Evolutionary conservation across 2,113 vertebrate genomes (phyloP).

Genomic region (Xyliphius kryptos): DNA sequence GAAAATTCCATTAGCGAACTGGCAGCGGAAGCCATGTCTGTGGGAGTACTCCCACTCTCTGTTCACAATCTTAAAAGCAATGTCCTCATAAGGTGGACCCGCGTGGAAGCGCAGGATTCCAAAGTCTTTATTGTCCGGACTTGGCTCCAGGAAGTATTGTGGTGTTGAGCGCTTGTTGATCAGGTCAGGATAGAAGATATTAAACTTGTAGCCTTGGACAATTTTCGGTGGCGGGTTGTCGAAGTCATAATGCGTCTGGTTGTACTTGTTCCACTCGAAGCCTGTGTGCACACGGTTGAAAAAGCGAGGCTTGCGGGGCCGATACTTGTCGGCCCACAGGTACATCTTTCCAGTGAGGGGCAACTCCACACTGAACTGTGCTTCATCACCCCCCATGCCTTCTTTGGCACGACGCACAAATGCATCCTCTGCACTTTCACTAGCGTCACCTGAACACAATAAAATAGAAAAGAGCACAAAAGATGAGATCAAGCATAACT

Average conservation of each 20-base stretch:
- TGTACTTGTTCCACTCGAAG: slow-evolving; percentile 99
- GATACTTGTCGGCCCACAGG: slow-evolving; percentile 97
- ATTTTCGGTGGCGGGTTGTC: slow-evolving; percentile 96
- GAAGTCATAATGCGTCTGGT: slow-evolving; percentile 97
- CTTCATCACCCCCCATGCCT: slow-evolving; percentile 91
- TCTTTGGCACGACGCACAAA: slow-evolving; percentile 88
- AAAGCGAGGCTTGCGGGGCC: slow-evolving; percentile 93
- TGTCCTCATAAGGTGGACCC: slow-evolving; percentile 92
- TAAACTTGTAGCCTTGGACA: slow-evolving; percentile 98
- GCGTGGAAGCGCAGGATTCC: slow-evolving; percentile 92
- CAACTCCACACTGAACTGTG: slow-evolving; percentile 94
- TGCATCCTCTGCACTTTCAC: slow-evolving; percentile 85
- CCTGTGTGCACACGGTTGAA: slow-evolving; percentile 97
- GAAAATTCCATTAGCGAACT: slow-evolving; percentile 96
- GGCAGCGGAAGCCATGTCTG: slow-evolving; percentile 94
- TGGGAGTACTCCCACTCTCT: slow-evolving; percentile 97
- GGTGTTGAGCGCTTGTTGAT: slow-evolving; percentile 93
- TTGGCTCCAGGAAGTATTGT: slow-evolving; percentile 94
- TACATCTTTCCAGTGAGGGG: slow-evolving; percentile 90
- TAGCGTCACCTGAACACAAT: slow-evolving; percentile 73
- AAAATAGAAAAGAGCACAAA: neutral
- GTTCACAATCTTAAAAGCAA: slow-evolving; percentile 95
- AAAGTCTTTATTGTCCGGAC: slow-evolving; percentile 90
- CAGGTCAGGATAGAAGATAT: slow-evolving; percentile 97
- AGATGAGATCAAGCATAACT: no score